Conservation (phyloP, 2,113 vertebrate species). For the Crotalus viridis region DNA sequence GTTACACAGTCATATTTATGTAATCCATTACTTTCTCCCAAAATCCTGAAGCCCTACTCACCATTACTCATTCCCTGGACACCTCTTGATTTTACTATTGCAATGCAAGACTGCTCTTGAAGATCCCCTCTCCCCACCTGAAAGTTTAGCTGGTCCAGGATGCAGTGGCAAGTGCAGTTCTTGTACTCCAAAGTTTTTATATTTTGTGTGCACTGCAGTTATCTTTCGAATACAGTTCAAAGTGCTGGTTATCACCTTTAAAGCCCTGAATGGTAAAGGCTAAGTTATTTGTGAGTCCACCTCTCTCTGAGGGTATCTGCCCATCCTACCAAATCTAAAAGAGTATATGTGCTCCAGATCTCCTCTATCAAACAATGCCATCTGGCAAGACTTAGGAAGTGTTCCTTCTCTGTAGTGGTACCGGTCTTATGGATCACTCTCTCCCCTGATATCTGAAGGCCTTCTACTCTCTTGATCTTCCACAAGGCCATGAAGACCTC, state of each 20-base stretch:
- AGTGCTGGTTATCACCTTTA: background rate
- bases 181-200: background rate
- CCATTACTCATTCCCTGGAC: background rate
- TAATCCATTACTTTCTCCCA: background rate
- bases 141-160: background rate
- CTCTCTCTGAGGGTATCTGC: background rate
- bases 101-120: background rate
- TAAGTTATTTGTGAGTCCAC: background rate
- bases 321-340: background rate
- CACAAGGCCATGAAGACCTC: background rate
- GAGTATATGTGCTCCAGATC: background rate
- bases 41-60: background rate
- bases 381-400: background rate
- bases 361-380: background rate
- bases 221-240: background rate
- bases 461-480: background rate
- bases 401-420: background rate
- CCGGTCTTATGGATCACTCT: background rate
- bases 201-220: background rate
- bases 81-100: background rate
- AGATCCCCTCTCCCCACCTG: background rate
- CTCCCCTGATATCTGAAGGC: background rate
- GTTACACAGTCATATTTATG: background rate
- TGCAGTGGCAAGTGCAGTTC: background rate
- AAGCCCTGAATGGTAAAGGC: background rate